phyloP scores from a whole-genome alignment of 2,888 invertebrate species.

The Hirtodrosophila confusa region DNA sequence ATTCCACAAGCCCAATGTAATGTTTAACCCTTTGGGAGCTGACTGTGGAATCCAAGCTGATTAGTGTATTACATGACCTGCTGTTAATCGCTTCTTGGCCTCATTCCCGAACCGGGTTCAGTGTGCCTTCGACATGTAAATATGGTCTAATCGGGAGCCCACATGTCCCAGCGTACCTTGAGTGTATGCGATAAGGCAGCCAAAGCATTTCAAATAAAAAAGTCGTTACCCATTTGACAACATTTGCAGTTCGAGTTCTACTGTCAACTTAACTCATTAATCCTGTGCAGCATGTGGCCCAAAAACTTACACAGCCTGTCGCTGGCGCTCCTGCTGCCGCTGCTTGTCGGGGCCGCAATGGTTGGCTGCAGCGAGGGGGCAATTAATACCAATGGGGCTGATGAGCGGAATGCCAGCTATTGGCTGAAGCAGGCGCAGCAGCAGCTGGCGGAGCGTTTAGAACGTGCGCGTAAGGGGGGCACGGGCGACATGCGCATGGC shows the following conservation, averaged over 20 bases:
- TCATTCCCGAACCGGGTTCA: too few relatives aligned
- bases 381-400: constrained; percentile 10
- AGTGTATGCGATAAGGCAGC: not conserved
- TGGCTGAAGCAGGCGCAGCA: constrained; percentile 69
- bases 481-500: constrained; percentile 53
- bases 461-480: constrained; percentile 12
- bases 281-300: constrained; percentile 21
- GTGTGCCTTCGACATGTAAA: too few relatives aligned
- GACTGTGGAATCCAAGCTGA: too few relatives aligned
- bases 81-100: too few relatives aligned
- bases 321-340: not conserved
- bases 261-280: constrained; percentile 17
- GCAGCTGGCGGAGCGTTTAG: constrained; percentile 55
- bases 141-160: too few relatives aligned
- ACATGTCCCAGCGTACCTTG: too few relatives aligned
- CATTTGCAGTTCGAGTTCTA: constrained; percentile 16
- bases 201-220: not conserved
- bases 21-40: too few relatives aligned
- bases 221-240: constrained; percentile 4
- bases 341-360: constrained; percentile 15
- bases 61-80: too few relatives aligned
- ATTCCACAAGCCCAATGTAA: too few relatives aligned
- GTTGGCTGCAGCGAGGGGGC: constrained; percentile 7
- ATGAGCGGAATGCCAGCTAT: constrained; percentile 47
- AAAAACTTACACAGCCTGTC: constrained; percentile 5